phyloP scores from a whole-genome alignment of 2,797 vertebrate genomes.

The Sphaeramia orbicularis region DNA sequence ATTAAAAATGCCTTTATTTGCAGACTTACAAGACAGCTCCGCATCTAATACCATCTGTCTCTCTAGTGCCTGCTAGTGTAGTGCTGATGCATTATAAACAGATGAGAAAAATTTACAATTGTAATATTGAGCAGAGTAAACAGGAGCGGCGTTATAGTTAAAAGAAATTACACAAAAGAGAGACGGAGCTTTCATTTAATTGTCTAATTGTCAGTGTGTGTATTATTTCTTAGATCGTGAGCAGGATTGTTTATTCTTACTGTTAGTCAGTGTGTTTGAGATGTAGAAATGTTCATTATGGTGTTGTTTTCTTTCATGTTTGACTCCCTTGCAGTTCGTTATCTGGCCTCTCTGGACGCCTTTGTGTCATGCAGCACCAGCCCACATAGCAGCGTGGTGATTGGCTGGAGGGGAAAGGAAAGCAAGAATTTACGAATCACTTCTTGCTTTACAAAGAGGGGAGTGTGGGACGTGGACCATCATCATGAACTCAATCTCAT shows the following conservation, averaged over 20 bases:
- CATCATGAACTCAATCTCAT: slow-evolving; percentile 84
- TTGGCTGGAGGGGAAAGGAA: slow-evolving; percentile 85
- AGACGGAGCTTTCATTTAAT: background rate
- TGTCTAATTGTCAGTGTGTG: background rate
- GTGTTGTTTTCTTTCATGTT: slow-evolving; percentile 15
- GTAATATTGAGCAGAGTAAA: background rate
- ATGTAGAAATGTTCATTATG: slow-evolving; percentile 15
- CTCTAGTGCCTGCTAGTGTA: background rate
- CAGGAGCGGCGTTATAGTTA: background rate
- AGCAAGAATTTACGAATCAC: slow-evolving; percentile 71
- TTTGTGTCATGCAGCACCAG: slow-evolving; percentile 86
- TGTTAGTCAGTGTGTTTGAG: slow-evolving; percentile 1
- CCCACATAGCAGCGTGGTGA: slow-evolving; percentile 75
- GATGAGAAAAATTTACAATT: background rate
- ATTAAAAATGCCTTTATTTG: too few species aligned
- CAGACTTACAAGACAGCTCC: background rate
- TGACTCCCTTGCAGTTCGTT: slow-evolving; percentile 70
- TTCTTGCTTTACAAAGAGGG: slow-evolving; percentile 77
- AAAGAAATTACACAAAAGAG: background rate
- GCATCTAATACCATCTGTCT: slow-evolving; percentile 3
- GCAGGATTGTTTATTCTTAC: background rate
- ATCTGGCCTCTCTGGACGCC: slow-evolving; percentile 83
- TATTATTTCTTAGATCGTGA: background rate
- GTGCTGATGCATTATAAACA: slow-evolving; percentile 1
- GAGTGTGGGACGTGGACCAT: slow-evolving; percentile 86